These are phyloP conservation scores for Exocentrus adspersus DNA, from an alignment of 2,888 invertebrate genomes.

Conservation along the genomic window DNA sequence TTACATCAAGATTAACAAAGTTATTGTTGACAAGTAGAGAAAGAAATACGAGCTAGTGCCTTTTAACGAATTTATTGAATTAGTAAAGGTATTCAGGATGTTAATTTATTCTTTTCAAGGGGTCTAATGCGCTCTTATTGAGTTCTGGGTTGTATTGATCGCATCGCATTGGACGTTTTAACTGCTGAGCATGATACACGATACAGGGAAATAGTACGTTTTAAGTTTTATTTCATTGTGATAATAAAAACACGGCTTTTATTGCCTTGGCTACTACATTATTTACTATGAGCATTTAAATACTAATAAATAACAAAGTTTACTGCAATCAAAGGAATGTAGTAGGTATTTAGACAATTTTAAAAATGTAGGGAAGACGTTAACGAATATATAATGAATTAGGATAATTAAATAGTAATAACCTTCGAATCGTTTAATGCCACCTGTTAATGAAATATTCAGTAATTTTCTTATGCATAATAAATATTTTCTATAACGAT, in stretches of 20 bases:
- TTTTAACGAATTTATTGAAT: constrained; percentile 51
- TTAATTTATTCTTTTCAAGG: constrained; percentile 43
- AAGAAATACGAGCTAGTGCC: constrained; percentile 49
- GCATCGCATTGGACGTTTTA: background rate
- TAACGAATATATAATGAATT: background rate
- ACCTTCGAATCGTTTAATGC: constrained; percentile 4
- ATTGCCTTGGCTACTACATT: too few relatives aligned
- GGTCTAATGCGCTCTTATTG: constrained; percentile 31
- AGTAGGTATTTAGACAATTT: too few relatives aligned
- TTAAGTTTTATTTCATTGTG: too few relatives aligned
- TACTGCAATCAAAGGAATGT: too few relatives aligned
- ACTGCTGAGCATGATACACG: background rate
- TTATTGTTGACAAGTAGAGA: constrained; percentile 46
- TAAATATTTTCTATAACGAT: background rate
- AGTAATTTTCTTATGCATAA: constrained; percentile 2
- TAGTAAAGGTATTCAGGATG: constrained; percentile 49
- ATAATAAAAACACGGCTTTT: too few relatives aligned
- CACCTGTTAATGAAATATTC: constrained; percentile 1
- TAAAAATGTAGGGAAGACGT: background rate
- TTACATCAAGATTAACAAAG: constrained; percentile 50
- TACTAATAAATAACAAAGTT: too few relatives aligned
- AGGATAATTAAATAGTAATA: background rate
- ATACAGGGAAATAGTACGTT: too few relatives aligned
- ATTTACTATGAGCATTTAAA: too few relatives aligned
- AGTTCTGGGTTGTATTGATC: constrained; percentile 24